Evolutionary conservation across 2,113 vertebrate species (phyloP), one percentile per base, ranked within the genome.

Genomic region (Percina caprodes): DNA sequence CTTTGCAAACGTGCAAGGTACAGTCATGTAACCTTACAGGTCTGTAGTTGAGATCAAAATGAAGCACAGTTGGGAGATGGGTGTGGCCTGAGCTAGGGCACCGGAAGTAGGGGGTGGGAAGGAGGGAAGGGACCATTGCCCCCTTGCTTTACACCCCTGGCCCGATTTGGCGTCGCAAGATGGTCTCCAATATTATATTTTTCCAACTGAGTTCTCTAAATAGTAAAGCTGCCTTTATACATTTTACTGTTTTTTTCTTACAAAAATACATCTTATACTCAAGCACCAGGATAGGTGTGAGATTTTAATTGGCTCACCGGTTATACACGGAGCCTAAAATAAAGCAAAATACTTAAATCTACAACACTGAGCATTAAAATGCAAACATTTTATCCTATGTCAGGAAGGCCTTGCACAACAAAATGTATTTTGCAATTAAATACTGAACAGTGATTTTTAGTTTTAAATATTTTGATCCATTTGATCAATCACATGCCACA

Each of bases 171-270:
- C 10, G 0, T 42, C 2, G 39, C 10, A 2, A 42, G 39, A 11
- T 42, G 39, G 39, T 10, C 39, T 42, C 39, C 39, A 42, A 10
- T 42, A 42, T 42, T 42, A 16, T 67, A 35, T 33, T 26, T 77
- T 78, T 69, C 62, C 71, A 56, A 21, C 24, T 24, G 10, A 39
- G 6, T 24, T 72, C 13, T 77, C 35, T 52, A 21, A 60, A 61
- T 52, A 71, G 58, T 52, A 52, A 74, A 66, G 26, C 18, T 56
- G 1, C 15, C 12, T 69, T 42, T 12, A 39, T 33, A 30, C 12
- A 42, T 56, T 19, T 11, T 10, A 56, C n/a, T 12, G 4, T n/a
- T 35, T 21, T 56, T 76, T 9, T 23, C 56, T 51, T 11, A 19
- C 48, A 52, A 72, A 15, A 42, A 56, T 30, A 16, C 19, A 79